phyloP scores from a whole-genome alignment of 2,888 invertebrate genomes.

The Lissocephala sabroskyi region DNA sequence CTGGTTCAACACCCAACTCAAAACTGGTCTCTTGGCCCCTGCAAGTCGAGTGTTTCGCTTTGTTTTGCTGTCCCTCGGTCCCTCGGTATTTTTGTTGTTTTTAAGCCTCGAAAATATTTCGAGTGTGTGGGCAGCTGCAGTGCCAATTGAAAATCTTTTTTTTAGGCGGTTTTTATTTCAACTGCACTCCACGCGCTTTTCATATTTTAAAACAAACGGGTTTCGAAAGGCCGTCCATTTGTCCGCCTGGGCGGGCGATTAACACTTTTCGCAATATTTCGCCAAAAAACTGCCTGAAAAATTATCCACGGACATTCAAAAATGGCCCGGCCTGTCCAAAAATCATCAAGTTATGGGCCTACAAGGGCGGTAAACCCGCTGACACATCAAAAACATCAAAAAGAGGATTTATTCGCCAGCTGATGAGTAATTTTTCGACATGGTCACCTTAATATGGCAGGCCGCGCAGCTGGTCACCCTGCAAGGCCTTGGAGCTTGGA shows the following conservation, averaged over 20 bases:
- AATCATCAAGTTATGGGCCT: no score
- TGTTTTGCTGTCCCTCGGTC: background rate
- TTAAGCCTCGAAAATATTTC: background rate
- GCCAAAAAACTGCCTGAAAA: background rate
- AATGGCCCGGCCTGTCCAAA: no score
- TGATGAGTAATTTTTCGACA: no score
- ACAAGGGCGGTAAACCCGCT: no score
- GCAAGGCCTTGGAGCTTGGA: no score
- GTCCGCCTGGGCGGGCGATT: no score
- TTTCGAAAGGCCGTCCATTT: constrained; percentile 1
- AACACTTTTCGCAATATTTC: no score
- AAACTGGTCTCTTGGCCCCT: constrained; percentile 35
- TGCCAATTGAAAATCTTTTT: background rate
- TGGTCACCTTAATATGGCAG: no score
- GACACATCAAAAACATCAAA: no score
- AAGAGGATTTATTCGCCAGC: no score
- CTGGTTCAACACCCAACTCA: constrained; percentile 39
- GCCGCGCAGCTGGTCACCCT: no score
- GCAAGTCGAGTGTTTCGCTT: constrained; percentile 9
- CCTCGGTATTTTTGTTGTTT: background rate
- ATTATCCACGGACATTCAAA: background rate
- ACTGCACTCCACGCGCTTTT: background rate
- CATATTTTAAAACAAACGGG: background rate
- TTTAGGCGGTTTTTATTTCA: background rate
- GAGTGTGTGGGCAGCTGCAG: background rate